phyloP scores from a whole-genome alignment of 1,140 invertebrate species.

The Apis laboriosa region DNA sequence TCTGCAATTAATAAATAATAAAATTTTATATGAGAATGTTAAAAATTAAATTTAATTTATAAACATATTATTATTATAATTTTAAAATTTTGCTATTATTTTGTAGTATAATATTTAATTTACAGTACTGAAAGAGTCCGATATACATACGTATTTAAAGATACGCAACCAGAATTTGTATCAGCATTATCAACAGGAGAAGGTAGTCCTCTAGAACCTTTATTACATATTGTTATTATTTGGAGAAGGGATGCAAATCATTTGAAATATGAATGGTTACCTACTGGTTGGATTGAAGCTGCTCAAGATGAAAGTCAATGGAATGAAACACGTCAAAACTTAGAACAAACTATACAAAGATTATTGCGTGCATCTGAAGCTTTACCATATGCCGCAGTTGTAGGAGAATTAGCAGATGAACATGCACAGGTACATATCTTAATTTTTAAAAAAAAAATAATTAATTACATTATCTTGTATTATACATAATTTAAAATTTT shows the following conservation, averaged over 20 bases:
- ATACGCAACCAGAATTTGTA: conserved; percentile 91
- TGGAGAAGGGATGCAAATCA: conserved; percentile 92
- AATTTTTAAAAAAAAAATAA: neutral
- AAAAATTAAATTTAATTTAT: no score
- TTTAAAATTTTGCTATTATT: neutral
- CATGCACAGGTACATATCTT: conserved; percentile 77
- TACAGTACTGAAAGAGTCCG: conserved; percentile 86
- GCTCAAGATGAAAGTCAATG: conserved; percentile 81
- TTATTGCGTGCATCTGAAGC: conserved; percentile 87
- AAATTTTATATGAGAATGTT: no score
- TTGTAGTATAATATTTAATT: conserved; percentile 18
- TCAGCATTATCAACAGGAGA: conserved; percentile 86
- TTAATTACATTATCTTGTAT: neutral
- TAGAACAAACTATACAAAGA: conserved; percentile 88
- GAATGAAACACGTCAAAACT: conserved; percentile 87
- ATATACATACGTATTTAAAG: conserved; percentile 93
- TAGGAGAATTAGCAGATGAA: conserved; percentile 81
- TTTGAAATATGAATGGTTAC: conserved; percentile 94
- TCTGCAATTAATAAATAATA: neutral
- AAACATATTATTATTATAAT: neutral
- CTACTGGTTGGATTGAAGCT: conserved; percentile 74
- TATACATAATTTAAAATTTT: conserved; percentile 1
- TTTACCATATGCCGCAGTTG: conserved; percentile 86
- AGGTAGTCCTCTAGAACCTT: conserved; percentile 82
- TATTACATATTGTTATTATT: conserved; percentile 90